Conservation (phyloP, 2,797 vertebrate genomes). For the Masticophis lateralis region DNA sequence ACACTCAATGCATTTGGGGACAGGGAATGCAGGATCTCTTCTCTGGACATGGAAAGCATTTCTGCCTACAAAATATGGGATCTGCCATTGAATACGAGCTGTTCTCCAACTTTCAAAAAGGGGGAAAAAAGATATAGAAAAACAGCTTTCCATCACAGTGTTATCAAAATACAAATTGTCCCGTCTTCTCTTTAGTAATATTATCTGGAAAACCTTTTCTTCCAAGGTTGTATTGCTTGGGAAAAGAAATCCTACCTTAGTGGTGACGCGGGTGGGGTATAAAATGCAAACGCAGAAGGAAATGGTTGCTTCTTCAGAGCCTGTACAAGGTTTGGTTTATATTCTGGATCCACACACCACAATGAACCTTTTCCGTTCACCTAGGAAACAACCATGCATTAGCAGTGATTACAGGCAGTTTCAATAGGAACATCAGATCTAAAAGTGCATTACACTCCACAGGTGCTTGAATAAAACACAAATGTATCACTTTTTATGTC, state of each 20-base stretch:
- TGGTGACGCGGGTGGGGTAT: conserved; percentile 88
- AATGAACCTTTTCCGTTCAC: conserved; percentile 97
- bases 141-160: not conserved
- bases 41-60: not conserved
- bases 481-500: not conserved
- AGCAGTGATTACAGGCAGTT: not conserved
- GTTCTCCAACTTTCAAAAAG: not conserved
- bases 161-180: not conserved
- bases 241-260: conserved; percentile 78
- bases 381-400: conserved; percentile 68
- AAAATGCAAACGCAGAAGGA: conserved; percentile 88
- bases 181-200: not conserved
- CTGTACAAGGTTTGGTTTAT: conserved; percentile 95
- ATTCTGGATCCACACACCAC: conserved; percentile 97
- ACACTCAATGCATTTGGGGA: not conserved
- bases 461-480: not conserved
- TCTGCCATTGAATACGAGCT: not conserved
- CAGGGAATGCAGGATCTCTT: not conserved
- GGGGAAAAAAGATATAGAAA: not conserved
- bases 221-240: not conserved
- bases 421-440: not conserved
- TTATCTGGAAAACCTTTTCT: not conserved
- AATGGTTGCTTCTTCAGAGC: conserved; percentile 97
- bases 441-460: not conserved
- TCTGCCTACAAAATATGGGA: not conserved